Evolutionary conservation across 1,140 invertebrate genomes (phyloP), one percentile per base, ranked within the genome.

Genomic region (Drosophila grimshawi): DNA sequence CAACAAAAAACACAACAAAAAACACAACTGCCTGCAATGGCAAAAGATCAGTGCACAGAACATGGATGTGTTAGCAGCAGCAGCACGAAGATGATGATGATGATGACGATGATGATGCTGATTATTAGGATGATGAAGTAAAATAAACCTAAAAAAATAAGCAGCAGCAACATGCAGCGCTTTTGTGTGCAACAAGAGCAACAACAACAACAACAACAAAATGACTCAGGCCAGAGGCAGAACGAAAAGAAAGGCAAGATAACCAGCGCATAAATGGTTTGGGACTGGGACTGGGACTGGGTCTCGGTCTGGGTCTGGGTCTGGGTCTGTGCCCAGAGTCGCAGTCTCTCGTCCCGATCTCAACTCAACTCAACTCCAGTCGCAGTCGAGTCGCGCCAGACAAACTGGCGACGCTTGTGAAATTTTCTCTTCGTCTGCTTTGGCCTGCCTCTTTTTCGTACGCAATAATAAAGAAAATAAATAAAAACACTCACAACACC

Each of bases 381-480:
- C 7, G 41, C 65, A 61, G 61, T 39, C 11, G 51, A 73, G 77
- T 68, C 85, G 64, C 53, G 86, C 86, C 86, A 90, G 86, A 90
- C 86, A 90, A 75, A 75, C 86, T 90, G 86, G 86, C 86, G 86
- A 90, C 86, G 86, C 86, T 86, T 90, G 86, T 74, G 86, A 90
- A 90, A 88, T 78, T 89, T 70, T 80, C 80, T 78, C 63, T 37
- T 68, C 69, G 59, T 78, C 77, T 80, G 57, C 80, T 57, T 52
- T 65, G 48, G 71, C 59, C 67, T 76, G 45, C 53, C 76, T 78
- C 72, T 66, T 56, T 76, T 76, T 76, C 67, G 69, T 82, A 81
- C 77, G 80, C 77, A 88, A 88, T 83, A 88, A 88, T 80, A 88
- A 88, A 75, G 77, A 88, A 88, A 88, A 83, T 88, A 88, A 89